These are phyloP conservation scores for Periparus ater DNA, from an alignment of 2,797 vertebrate species.

Conservation along the genomic window DNA sequence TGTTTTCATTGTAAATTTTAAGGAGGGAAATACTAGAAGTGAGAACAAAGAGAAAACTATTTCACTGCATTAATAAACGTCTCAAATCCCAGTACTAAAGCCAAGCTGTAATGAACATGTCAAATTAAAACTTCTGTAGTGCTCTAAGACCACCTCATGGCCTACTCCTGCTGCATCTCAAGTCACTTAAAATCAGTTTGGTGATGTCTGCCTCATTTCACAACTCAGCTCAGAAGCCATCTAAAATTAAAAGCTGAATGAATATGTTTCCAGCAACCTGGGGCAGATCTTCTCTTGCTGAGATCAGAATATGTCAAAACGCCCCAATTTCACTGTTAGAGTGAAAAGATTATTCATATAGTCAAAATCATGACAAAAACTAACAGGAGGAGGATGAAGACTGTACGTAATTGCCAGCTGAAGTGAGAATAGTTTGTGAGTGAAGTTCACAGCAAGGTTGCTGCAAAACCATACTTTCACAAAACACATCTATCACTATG, in stretches of 20 bases:
- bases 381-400: background rate
- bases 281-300: background rate
- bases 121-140: background rate
- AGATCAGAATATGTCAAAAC: background rate
- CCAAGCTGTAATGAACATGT: background rate
- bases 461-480: background rate
- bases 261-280: background rate
- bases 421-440: background rate
- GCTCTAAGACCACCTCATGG: background rate
- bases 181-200: background rate
- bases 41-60: background rate
- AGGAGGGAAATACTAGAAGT: background rate
- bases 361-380: background rate
- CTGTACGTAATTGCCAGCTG: background rate
- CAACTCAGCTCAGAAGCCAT: background rate
- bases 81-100: background rate
- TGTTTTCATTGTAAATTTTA: background rate
- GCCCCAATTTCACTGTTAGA: background rate
- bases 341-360: background rate
- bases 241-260: background rate
- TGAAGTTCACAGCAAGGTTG: background rate
- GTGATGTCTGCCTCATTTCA: background rate
- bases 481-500: accelerated
- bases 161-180: background rate
- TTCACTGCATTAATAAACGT: background rate